Base-by-base conservation (phyloP, 2,113 vertebrate species). In the Zapornia atra region DNA sequence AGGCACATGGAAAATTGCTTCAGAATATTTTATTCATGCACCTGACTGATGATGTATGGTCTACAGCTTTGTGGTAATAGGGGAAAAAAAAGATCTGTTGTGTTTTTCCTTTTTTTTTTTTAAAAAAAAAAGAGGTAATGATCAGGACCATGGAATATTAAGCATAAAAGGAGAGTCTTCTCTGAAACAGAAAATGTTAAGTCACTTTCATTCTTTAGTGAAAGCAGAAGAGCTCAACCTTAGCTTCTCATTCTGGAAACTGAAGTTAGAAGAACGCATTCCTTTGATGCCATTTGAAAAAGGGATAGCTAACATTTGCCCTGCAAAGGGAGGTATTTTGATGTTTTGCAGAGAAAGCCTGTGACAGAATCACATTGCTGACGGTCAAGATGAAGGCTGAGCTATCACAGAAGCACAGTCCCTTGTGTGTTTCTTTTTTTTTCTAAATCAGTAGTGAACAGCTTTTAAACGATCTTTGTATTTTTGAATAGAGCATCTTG, bases 11-110 rank as follows among this genome's bases (percentile, higher is more conserved):
- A 88, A 86, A 91, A 78, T 94, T 84, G 60, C 46, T 89, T 84
- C 25, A 54, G 68, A 91, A 92, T 91, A 69, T 84, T 96, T 94
- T 92, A 86, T 89, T 96, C 56, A 84, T 89, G 65, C 36, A 82
- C 29, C 56, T 94, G 77, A 84, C 59, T 93, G 90, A 86, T 82
- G 72, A 88, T 63, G 31, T 78, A 66, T 84, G 65, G 34, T 82
- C 73, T 84, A 63, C 50, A 86, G 72, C 64, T 81, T 81, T 78
- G 50, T 36, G 60, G 44, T 59, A 66, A 94, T 31, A 48, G 12
- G 40, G 15, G 17, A 22, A 54, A 51, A 70, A 63, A 64, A 61
- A 78, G 21, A 76, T 48, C 13, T 36, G 5, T 57, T 78, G 25
- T 73, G 38, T 26, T 53, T 20, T 7, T 8, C 22, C 16, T 10